These are phyloP conservation scores for Idaea straminata DNA, from an alignment of 2,888 invertebrate genomes.

Conservation along the genomic window DNA sequence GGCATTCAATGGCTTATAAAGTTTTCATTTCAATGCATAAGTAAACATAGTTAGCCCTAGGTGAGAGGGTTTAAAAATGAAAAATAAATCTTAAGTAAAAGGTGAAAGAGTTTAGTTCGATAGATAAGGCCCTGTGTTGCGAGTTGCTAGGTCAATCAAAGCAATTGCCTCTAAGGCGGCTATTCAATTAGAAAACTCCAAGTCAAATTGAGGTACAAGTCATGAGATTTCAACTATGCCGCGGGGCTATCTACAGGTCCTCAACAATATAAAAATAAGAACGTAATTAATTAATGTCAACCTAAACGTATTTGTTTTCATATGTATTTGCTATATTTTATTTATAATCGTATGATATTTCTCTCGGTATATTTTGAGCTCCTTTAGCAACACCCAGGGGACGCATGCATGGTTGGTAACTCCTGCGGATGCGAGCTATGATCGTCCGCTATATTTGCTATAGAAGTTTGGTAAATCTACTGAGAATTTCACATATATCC, in stretches of 20 bases:
- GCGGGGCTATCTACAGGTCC: background rate
- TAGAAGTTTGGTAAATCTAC: too few relatives aligned
- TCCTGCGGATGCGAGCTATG: too few relatives aligned
- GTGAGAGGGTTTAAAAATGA: background rate
- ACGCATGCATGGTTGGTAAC: too few relatives aligned
- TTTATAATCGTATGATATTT: too few relatives aligned
- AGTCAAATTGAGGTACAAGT: constrained; percentile 23
- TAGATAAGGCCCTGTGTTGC: constrained; percentile 26
- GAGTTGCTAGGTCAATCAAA: constrained; percentile 45
- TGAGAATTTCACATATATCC: too few relatives aligned
- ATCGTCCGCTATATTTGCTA: too few relatives aligned
- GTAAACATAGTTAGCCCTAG: background rate
- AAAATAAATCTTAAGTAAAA: background rate
- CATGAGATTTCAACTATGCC: background rate
- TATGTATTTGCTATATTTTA: too few relatives aligned
- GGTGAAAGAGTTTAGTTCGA: background rate
- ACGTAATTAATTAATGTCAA: too few relatives aligned
- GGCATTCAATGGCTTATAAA: background rate
- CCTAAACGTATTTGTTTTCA: too few relatives aligned
- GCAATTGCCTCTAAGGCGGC: constrained; percentile 46
- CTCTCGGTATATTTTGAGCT: too few relatives aligned
- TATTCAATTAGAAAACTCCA: constrained; percentile 58
- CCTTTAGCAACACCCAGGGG: too few relatives aligned
- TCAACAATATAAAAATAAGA: too few relatives aligned
- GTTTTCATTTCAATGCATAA: background rate